A percentile compares a stretch with the other conserved stretches of the same genome.
Conservation (phyloP, 2,113 vertebrate species). For the Struthidea cinerea region DNA sequence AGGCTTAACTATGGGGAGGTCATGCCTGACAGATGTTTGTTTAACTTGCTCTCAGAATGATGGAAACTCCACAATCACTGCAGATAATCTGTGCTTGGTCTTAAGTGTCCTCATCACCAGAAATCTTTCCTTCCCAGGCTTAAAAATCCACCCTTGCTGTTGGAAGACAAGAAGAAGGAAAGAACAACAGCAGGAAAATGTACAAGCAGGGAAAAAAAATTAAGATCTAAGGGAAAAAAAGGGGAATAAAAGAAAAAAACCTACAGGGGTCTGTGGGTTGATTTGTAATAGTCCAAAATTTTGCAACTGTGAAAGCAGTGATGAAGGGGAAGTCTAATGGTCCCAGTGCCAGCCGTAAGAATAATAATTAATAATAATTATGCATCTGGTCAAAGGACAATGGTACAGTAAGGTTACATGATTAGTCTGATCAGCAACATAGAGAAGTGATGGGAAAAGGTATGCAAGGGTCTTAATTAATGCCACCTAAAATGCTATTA, state of each 20-base stretch:
- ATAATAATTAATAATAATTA: constrained; percentile 30
- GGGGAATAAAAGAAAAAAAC: background rate
- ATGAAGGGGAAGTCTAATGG: background rate
- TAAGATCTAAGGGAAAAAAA: background rate
- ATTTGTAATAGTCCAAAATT: background rate
- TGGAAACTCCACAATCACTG: background rate
- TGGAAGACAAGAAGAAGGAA: background rate
- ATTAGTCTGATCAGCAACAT: constrained; percentile 20
- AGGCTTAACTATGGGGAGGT: constrained; percentile 4
- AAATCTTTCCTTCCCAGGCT: background rate
- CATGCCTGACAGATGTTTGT: constrained; percentile 1
- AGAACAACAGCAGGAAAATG: background rate
- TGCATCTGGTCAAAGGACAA: background rate
- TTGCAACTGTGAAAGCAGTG: background rate
- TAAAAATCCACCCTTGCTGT: background rate
- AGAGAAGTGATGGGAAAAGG: background rate
- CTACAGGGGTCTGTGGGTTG: background rate
- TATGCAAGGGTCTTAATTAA: constrained; percentile 25
- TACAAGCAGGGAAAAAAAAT: accelerated
- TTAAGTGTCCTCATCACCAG: background rate
- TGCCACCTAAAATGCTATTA: constrained; percentile 8
- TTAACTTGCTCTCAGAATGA: background rate
- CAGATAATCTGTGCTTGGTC: background rate
- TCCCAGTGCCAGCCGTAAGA: background rate
- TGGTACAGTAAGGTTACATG: constrained; percentile 5